Evolutionary conservation across 2,113 vertebrate species (phyloP), one percentile per base, ranked within the genome.

Genomic region (Benitochromis conjunctus): DNA sequence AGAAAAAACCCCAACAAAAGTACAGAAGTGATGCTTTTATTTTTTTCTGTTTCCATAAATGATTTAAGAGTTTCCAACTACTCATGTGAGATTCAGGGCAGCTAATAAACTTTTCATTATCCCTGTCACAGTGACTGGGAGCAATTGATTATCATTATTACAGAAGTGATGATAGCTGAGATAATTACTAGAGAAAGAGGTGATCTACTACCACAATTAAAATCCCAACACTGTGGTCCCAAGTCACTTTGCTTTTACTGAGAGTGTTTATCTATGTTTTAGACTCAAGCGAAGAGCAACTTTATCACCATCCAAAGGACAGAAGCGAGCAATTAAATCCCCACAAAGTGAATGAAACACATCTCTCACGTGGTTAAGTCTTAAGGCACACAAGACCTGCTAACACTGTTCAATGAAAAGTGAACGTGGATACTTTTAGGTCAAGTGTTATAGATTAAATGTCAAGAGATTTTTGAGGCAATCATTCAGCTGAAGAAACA

Each of bases 131-230:
- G 80, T 74, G 14, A 88, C 84, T 78, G 83, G 79, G 81, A 87
- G 88, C 86, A 91, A 94, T 90, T 87, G 92, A 94, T 93, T 92
- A 90, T 90, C 34, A 56, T 93, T 93, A 90, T 91, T 83, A 89
- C 80, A 85, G 85, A 82, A 93, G 51, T 83, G 85, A 90, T 92
- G 92, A 91, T 92, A 91, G 90, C 91, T 74, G 87, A 80, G 88
- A 91, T 93, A 92, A 92, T 92, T 92, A 89, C 53, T 26, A 69
- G 24, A 80, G 81, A 83, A 64, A 91, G 80, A 88, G 85, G 91
- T 95, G 93, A 94, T 94, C 88, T 91, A 93, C 81, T 78, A 78
- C 88, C 84, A 86, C 92, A 92, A 95, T 95, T 95, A 95, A 85
- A 89, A 69, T 38, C 77, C 79, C 81, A 92, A 86, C 86, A 81